phyloP scores from a whole-genome alignment of 2,888 invertebrate genomes.

The Torymus texanus region DNA sequence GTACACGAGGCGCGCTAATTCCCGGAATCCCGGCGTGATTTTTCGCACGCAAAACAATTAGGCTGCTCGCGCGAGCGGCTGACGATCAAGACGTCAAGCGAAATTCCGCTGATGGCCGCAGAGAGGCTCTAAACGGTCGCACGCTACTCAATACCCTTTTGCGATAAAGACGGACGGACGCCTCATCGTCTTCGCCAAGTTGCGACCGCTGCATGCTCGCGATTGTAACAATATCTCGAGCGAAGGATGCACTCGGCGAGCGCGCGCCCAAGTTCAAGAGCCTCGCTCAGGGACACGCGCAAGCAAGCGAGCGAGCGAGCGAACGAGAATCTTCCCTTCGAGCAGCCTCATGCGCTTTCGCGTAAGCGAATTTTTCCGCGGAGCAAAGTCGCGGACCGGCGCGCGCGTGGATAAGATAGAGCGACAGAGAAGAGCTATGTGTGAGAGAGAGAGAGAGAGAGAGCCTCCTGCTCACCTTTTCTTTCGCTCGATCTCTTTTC shows the following conservation, averaged over 20 bases:
- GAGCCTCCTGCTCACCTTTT: not conserved
- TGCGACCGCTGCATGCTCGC: slow-evolving; percentile 52
- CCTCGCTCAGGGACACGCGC: slow-evolving; percentile 72
- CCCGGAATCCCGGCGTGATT: slow-evolving; percentile 54
- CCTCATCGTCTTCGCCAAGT: slow-evolving; percentile 50
- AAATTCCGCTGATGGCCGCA: slow-evolving; percentile 65
- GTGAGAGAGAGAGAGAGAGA: slow-evolving; percentile 17
- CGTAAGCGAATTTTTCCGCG: slow-evolving; percentile 71
- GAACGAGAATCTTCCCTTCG: slow-evolving; percentile 57
- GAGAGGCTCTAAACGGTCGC: slow-evolving; percentile 63
- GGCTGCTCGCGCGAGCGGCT: slow-evolving; percentile 19
- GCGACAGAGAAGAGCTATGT: slow-evolving; percentile 17
- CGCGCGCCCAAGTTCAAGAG: slow-evolving; percentile 72
- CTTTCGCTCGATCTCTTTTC: slow-evolving; percentile 3
- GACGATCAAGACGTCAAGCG: slow-evolving; percentile 54
- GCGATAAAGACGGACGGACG: slow-evolving; percentile 61
- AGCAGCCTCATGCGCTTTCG: slow-evolving; percentile 56
- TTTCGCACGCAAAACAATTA: slow-evolving; percentile 56
- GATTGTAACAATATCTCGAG: slow-evolving; percentile 73
- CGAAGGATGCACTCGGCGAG: slow-evolving; percentile 64
- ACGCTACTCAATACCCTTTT: slow-evolving; percentile 73
- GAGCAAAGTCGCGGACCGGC: slow-evolving; percentile 1
- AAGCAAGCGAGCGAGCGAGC: slow-evolving; percentile 44
- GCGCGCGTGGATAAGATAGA: slow-evolving; percentile 67
- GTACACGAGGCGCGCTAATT: slow-evolving; percentile 24